These are phyloP conservation scores for Microplitis manilae DNA, from an alignment of 2,888 invertebrate genomes.

Conservation along the genomic window DNA sequence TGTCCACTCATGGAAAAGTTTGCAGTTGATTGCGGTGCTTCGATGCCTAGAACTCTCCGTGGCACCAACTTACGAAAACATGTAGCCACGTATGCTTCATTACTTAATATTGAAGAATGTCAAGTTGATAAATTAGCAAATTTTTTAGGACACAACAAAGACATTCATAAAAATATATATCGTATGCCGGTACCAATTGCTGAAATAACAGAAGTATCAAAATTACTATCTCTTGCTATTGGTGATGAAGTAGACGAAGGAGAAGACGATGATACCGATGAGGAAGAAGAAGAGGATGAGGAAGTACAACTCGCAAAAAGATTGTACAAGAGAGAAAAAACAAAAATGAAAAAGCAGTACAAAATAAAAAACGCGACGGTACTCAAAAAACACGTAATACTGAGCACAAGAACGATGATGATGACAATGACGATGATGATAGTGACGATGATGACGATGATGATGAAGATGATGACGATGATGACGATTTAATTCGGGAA, in stretches of 20 bases:
- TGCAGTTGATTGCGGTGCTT: conserved; percentile 38
- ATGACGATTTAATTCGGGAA: no score
- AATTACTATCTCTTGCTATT: conserved; percentile 24
- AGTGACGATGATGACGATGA: no score
- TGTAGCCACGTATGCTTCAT: conserved; percentile 35
- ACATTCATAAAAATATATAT: conserved; percentile 38
- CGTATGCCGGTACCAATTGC: conserved; percentile 20
- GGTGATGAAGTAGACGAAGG: conserved; percentile 53
- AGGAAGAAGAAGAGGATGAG: not conserved
- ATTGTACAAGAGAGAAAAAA: not conserved
- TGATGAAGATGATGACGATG: no score
- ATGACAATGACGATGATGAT: no score
- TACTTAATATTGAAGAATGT: conserved; percentile 18
- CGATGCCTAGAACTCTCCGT: conserved; percentile 31
- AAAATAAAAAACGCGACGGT: no score
- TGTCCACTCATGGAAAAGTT: conserved; percentile 36
- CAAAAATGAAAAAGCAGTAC: no score
- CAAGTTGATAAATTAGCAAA: conserved; percentile 33
- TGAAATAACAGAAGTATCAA: conserved; percentile 33
- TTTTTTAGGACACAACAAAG: conserved; percentile 37
- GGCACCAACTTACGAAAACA: conserved; percentile 36
- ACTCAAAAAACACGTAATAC: no score
- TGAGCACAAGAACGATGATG: no score
- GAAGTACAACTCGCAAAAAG: not conserved
- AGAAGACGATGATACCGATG: conserved; percentile 17